Evolutionary conservation across 2,113 vertebrate genomes (phyloP).

Genomic region (Calcarius ornatus): DNA sequence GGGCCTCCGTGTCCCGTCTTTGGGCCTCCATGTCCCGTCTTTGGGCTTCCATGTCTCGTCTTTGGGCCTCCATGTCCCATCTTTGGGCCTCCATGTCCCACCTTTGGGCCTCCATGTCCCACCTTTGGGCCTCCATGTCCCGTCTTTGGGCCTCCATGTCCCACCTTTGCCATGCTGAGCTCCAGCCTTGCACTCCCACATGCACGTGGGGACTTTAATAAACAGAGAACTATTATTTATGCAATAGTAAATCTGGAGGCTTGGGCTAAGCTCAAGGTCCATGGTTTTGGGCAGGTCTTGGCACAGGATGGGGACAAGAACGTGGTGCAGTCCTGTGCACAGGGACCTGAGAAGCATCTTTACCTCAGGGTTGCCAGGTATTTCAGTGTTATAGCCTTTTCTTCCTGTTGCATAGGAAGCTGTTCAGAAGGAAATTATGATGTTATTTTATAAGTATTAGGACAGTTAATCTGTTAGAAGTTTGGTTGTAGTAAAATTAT

Average conservation of each 20-base stretch:
- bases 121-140: no score
- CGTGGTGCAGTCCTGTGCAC: neutral
- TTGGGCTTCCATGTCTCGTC: no score
- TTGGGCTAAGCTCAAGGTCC: neutral
- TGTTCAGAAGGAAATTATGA: neutral
- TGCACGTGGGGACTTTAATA: fast-evolving
- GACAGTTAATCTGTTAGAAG: neutral
- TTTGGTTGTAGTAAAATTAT: neutral
- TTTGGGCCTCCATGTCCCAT: no score
- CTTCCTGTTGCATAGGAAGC: neutral
- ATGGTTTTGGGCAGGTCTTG: neutral
- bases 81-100: no score
- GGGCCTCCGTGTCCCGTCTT: fast-evolving
- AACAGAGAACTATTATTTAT: neutral
- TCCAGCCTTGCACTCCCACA: neutral
- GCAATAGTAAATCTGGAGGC: neutral
- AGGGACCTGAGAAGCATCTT: neutral
- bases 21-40: no score
- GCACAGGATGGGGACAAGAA: neutral
- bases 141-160: no score
- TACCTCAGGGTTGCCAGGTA: neutral
- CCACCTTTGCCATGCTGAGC: neutral
- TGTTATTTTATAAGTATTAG: neutral
- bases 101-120: no score
- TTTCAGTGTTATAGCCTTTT: neutral